Base-by-base conservation (phyloP, 2,113 vertebrate genomes). In the Etheostoma cragini region DNA sequence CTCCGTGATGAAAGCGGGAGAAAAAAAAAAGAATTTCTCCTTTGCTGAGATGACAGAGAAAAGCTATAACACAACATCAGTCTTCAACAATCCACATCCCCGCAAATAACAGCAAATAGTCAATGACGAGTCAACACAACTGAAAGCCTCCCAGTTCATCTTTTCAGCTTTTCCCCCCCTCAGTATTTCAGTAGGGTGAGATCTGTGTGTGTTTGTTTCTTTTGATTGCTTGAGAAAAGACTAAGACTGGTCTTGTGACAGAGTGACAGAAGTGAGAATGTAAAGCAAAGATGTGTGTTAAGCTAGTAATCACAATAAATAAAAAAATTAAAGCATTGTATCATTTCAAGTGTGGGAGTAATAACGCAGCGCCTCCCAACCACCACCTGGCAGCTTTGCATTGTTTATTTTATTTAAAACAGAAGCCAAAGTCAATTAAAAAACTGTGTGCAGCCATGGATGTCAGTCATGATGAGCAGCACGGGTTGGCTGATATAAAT, bases 1-100 rank as follows among this genome's bases (percentile, higher is more conserved):
- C 89, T 70, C 68, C 0, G 21, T 80, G 79, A 92, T 88, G 74
- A 91, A 91, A 88, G 83, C 56, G 74, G 61, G 42, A 46, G 72
- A 85, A 4, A 85, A 84, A 85, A 84, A 63, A 24, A 72, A 56
- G 0, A 50, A 65, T 76, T 77, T 71, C 65, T 86, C 47, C 72
- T 62, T 24, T 12, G 64, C 68, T 45, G 86, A 85, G 72, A 82
- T 75, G 83, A 84, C 58, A 38, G 78, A 77, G 30, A 71, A 69
- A 78, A 85, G 49, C 68, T 78, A 65, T 46, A 78, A 54, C 54
- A 45, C 79, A 65, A 46, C 67, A 47, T 80, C 71, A 80, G 72
- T 64, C 75, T 74, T 72, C 76, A 47, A 38, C 72, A 66, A 88
- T 60, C 53, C 56, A 21, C 63, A 69, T 42, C 42, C 58, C 63